These are phyloP conservation scores for Conopomorpha cramerella DNA, from an alignment of 1,140 invertebrate genomes.

Conservation along the genomic window DNA sequence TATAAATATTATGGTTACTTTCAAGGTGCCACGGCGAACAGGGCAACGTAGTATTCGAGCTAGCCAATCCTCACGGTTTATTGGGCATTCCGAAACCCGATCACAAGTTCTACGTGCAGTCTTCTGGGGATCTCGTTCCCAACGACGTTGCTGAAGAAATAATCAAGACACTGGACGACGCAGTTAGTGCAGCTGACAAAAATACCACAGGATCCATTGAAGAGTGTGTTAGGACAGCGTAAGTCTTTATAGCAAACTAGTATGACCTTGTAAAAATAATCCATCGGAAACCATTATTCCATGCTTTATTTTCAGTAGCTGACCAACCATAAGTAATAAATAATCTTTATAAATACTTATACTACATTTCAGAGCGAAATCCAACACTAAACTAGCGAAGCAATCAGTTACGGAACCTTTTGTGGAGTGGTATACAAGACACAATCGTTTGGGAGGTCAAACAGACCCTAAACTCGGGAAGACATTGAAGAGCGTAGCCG, in stretches of 20 bases:
- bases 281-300: no score
- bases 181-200: conserved; percentile 27
- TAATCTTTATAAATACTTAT: conserved; percentile 4
- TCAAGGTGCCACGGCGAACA: conserved; percentile 75
- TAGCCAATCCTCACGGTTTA: conserved; percentile 63
- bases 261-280: no score
- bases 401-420: conserved; percentile 20
- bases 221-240: conserved; percentile 31
- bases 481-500: conserved; percentile 33
- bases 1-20: conserved; percentile 2
- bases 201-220: conserved; percentile 23
- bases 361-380: conserved; percentile 25
- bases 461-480: conserved; percentile 27
- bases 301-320: no score
- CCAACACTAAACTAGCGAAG: conserved; percentile 20
- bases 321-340: no score
- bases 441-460: conserved; percentile 32
- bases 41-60: conserved; percentile 69
- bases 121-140: conserved; percentile 24
- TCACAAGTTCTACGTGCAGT: conserved; percentile 25
- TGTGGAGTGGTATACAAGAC: conserved; percentile 30
- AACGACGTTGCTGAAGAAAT: conserved; percentile 14
- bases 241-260: conserved; percentile 27
- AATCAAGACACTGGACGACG: conserved; percentile 16
- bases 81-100: conserved; percentile 35